A percentile compares a stretch with the other conserved stretches of the same genome.
phyloP scores from a whole-genome alignment of 1,140 invertebrate species.

The Zophobas atratus region DNA sequence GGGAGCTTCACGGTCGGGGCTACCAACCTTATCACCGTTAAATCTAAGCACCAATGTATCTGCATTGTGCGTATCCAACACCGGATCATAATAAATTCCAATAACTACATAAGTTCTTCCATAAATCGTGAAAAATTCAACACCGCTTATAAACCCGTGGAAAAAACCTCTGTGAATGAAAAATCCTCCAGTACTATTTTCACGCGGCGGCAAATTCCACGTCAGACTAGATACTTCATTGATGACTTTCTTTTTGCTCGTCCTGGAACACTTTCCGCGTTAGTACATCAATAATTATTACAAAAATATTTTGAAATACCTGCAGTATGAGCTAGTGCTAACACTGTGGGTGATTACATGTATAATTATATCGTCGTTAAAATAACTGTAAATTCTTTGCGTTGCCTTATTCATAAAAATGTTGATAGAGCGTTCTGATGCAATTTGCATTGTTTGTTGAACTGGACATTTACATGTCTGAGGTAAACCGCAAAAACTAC shows the following conservation, averaged over 20 bases:
- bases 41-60: conserved; percentile 58
- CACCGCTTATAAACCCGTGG: conserved; percentile 61
- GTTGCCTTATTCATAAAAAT: conserved; percentile 56
- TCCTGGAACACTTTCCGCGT: conserved; percentile 47
- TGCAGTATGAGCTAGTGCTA: conserved; percentile 58
- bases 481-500: conserved; percentile 59
- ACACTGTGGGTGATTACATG: conserved; percentile 62
- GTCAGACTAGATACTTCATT: conserved; percentile 54
- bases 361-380: conserved; percentile 55
- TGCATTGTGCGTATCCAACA: conserved; percentile 55
- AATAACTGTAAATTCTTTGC: conserved; percentile 61
- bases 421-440: conserved; percentile 55
- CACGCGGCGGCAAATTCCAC: conserved; percentile 49
- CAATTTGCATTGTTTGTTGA: conserved; percentile 61
- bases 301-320: conserved; percentile 48
- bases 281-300: not conserved
- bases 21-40: conserved; percentile 55
- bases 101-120: conserved; percentile 58
- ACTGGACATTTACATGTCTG: conserved; percentile 58
- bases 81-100: conserved; percentile 59
- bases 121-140: conserved; percentile 61
- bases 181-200: conserved; percentile 40
- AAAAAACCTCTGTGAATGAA: conserved; percentile 47
- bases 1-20: not conserved
- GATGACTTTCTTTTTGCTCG: conserved; percentile 26